Evolutionary conservation across 2,113 vertebrate species (phyloP), one percentile per base, ranked within the genome.

Genomic region (Cettia cetti): DNA sequence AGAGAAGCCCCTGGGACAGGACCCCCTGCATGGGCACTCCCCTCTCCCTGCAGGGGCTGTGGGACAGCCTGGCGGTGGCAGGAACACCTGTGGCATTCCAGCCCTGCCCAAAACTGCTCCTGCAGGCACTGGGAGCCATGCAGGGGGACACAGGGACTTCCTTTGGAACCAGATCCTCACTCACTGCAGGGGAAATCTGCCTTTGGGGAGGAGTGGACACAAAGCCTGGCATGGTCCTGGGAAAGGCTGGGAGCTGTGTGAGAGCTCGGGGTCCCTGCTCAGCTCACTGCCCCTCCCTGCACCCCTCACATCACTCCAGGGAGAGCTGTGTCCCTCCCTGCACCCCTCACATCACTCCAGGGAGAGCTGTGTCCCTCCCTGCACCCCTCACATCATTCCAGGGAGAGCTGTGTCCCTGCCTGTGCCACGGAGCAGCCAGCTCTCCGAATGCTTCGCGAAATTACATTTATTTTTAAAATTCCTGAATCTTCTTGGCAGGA

Each of bases 401-500:
- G 49, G 35, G 28, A 21, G n/a, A 61, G 56, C 80, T 5, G 23
- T 33, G 61, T n/a, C 71, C 70, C 70, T 13, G 50, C 10, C 65
- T 60, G 2, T 13, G 6, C 40, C 47, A 15, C 1, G 1, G 77
- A 89, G 69, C 78, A 76, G 92, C 44, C 88, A 63, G 69, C n/a
- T 39, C 84, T 54, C 47, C 2, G 0, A 71, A 19, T 0, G 49
- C 75, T 88, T 53, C 1, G 1, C 11, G 52, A 57, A 80, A 76
- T 65, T 33, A 21, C 22, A 33, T 33, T 89, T 91, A 75, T 86
- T 92, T 87, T 88, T 88, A 61, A 82, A 91, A 89, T 49, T 39
- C 93, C 76, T 87, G 70, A 90, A 82, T 92, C 90, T 87, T 94
- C 93, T 92, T 95, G 94, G 90, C 95, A 95, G 68, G 93, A 57